Evolutionary conservation across 1,140 invertebrate genomes (phyloP).

Genomic region (Drosophila lowei): DNA sequence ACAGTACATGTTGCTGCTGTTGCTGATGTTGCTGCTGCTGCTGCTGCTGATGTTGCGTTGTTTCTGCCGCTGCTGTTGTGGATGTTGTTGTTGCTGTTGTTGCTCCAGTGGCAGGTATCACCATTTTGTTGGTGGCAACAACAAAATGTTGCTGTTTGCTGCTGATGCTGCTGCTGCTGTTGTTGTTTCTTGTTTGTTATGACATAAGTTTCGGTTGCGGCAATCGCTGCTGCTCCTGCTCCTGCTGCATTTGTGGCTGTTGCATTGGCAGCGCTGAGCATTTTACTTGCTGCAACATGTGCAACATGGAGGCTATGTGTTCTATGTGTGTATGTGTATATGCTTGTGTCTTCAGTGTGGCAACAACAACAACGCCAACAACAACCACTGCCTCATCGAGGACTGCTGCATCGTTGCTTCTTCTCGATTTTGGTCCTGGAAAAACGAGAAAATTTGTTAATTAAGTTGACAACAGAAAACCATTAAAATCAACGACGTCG

Average conservation of each 20-base stretch:
- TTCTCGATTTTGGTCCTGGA: constrained; percentile 14
- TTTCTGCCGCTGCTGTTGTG: constrained; percentile 45
- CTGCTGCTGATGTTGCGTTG: constrained; percentile 34
- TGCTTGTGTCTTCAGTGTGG: constrained; percentile 24
- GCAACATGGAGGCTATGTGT: constrained; percentile 69
- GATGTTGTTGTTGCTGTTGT: constrained; percentile 74
- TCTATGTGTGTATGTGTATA: constrained; percentile 8
- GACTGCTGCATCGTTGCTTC: constrained; percentile 49
- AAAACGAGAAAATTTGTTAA: constrained; percentile 55
- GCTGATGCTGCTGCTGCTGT: constrained; percentile 44
- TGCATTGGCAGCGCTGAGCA: constrained; percentile 75
- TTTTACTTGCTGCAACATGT: constrained; percentile 56
- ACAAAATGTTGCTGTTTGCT: constrained; percentile 59
- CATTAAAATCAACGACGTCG: constrained; percentile 52
- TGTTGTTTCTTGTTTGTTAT: constrained; percentile 71
- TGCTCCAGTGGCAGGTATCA: constrained; percentile 75
- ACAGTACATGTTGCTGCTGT: constrained; percentile 69
- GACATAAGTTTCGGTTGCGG: constrained; percentile 74
- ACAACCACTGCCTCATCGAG: constrained; percentile 10
- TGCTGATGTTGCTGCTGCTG: constrained; percentile 60
- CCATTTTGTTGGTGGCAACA: constrained; percentile 78
- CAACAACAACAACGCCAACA: constrained; percentile 53
- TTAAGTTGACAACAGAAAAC: constrained; percentile 67
- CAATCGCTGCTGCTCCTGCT: constrained; percentile 43
- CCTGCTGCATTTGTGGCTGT: constrained; percentile 46